A percentile compares a stretch with the other conserved stretches of the same genome.
These are phyloP conservation scores for Sardina pilchardus DNA, from an alignment of 2,113 vertebrate species.

Conservation along the genomic window DNA sequence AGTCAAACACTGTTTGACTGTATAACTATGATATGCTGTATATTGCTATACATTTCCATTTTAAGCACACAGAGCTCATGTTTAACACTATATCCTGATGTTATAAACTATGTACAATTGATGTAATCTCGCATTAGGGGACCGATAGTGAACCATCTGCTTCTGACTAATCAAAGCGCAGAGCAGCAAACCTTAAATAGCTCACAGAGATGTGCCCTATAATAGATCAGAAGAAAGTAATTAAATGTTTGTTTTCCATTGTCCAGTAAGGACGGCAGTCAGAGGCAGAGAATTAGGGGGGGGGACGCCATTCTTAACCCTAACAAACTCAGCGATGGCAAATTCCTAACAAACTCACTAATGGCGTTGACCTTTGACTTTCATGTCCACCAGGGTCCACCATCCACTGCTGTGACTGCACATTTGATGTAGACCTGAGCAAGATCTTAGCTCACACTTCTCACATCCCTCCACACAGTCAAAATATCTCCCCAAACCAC, in stretches of 20 bases:
- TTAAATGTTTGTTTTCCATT: not conserved
- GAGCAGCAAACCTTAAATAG: not conserved
- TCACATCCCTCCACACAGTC: not conserved
- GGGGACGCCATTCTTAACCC: not conserved
- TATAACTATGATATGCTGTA: not conserved
- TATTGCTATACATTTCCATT: not conserved
- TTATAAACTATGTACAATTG: not conserved
- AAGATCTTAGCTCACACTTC: not conserved
- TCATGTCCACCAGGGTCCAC: not conserved
- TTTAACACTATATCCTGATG: not conserved
- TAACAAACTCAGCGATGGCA: not conserved
- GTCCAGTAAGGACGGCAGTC: not conserved
- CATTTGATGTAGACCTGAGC: not conserved
- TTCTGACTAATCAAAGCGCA: not conserved
- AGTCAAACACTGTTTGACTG: not conserved
- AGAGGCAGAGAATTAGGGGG: not conserved
- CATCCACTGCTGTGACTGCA: not conserved
- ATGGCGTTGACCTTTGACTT: not conserved
- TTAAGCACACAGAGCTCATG: not conserved
- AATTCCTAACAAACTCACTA: not conserved
- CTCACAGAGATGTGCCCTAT: not conserved
- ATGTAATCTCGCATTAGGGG: not conserved
- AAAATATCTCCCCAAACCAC: not conserved
- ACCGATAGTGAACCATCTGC: not conserved
- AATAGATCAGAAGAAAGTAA: not conserved